Conservation (phyloP, 30 jellyfish, hydroid and myxozoan species). For the Mastigias papua region DNA sequence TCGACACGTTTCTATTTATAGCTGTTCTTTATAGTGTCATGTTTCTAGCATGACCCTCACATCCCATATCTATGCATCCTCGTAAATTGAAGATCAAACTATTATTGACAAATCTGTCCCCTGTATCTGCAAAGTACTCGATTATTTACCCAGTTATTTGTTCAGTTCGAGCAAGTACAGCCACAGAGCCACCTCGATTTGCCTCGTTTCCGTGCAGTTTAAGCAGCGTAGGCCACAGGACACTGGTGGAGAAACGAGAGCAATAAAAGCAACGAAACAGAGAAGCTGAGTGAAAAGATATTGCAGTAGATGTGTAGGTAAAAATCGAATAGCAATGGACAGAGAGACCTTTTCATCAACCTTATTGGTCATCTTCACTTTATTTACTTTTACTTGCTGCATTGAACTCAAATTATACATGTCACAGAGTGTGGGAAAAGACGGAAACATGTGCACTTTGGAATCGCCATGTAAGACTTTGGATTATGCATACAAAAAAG, state of each 20-base stretch:
- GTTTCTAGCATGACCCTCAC: too few species aligned
- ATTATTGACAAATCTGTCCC: too few species aligned
- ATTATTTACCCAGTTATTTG: too few species aligned
- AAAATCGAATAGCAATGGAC: neutral
- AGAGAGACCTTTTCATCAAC: neutral
- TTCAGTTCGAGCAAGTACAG: too few species aligned
- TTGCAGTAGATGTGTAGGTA: too few species aligned
- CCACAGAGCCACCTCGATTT: too few species aligned
- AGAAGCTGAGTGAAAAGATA: too few species aligned
- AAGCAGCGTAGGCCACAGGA: neutral
- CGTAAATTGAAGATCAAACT: too few species aligned
- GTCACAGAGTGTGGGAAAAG: conserved; percentile 18
- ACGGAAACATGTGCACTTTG: conserved; percentile 12
- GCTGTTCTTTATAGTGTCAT: too few species aligned
- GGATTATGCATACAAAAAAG: conserved; percentile 22
- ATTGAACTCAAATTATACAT: conserved; percentile 1
- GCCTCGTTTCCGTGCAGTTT: neutral
- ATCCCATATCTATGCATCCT: too few species aligned
- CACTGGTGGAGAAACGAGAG: neutral
- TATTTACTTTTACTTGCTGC: neutral
- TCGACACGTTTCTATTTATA: too few species aligned
- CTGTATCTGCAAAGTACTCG: too few species aligned
- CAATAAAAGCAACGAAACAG: neutral
- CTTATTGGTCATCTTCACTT: neutral
- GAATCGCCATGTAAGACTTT: conserved; percentile 34